phyloP scores from a whole-genome alignment of 2,888 invertebrate species.

The Leptinotarsa tumamoca region DNA sequence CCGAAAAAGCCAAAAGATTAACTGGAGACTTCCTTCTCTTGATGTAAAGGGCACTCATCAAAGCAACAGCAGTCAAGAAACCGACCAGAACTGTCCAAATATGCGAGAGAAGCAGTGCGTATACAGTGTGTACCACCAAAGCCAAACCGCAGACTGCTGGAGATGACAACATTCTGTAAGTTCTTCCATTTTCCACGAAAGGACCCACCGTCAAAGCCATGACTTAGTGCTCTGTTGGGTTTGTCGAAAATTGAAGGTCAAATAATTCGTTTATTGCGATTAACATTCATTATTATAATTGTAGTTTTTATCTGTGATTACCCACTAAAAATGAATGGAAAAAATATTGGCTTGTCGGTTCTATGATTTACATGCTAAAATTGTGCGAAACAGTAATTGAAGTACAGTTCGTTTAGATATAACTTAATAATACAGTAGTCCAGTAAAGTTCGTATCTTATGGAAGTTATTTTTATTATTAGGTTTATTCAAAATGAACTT shows the following conservation, averaged over 20 bases:
- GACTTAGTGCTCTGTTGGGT: not conserved
- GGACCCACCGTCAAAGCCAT: conserved; percentile 4
- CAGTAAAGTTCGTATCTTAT: no score
- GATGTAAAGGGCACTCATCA: not conserved
- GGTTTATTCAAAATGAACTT: no score
- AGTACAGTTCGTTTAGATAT: not conserved
- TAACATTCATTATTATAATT: conserved; percentile 1
- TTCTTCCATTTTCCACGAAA: not conserved
- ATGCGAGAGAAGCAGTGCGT: not conserved
- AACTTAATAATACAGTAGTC: no score
- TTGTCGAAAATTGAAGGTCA: not conserved
- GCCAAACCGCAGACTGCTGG: not conserved
- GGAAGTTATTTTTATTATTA: no score
- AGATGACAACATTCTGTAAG: conserved; percentile 4
- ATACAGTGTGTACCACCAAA: not conserved
- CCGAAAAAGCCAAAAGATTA: not conserved
- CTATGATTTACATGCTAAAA: not conserved
- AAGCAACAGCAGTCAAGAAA: not conserved
- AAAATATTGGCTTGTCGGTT: not conserved
- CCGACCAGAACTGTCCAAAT: not conserved
- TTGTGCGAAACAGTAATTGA: not conserved
- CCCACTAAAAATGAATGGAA: not conserved
- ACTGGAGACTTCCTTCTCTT: not conserved
- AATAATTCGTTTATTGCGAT: not conserved
- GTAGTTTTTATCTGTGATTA: not conserved